A percentile compares a stretch with the other conserved stretches of the same genome.
These are phyloP conservation scores for Hypena proboscidalis DNA, from an alignment of 2,888 invertebrate genomes.

Conservation along the genomic window DNA sequence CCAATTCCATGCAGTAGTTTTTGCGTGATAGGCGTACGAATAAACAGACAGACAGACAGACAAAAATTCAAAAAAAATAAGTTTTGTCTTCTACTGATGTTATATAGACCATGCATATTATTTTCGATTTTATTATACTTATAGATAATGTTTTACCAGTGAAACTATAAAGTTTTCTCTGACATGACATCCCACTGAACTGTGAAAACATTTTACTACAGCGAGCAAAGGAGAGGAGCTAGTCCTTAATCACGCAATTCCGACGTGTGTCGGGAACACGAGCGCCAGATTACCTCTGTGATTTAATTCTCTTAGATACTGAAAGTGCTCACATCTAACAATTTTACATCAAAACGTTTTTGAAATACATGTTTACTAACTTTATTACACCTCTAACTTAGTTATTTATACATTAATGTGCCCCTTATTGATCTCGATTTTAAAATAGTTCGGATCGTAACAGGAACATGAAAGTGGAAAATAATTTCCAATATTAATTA, in stretches of 20 bases:
- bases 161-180: not conserved
- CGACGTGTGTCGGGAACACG: slow-evolving; percentile 50
- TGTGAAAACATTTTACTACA: slow-evolving; percentile 41
- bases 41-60: too few relatives aligned
- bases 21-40: too few relatives aligned
- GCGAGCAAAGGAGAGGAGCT: slow-evolving; percentile 34
- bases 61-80: too few relatives aligned
- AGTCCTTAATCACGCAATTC: slow-evolving; percentile 56
- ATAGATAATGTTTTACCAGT: slow-evolving; percentile 3
- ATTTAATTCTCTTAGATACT: slow-evolving; percentile 35
- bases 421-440: slow-evolving; percentile 20
- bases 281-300: slow-evolving; percentile 46
- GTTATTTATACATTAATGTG: too few relatives aligned
- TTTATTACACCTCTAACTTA: not conserved
- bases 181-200: slow-evolving; percentile 28
- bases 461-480: slow-evolving; percentile 11
- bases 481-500: slow-evolving; percentile 29
- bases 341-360: slow-evolving; percentile 44
- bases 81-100: too few relatives aligned
- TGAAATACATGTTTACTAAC: slow-evolving; percentile 27
- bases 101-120: too few relatives aligned
- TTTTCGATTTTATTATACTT: too few relatives aligned
- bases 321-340: slow-evolving; percentile 45
- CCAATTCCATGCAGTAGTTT: too few relatives aligned
- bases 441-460: slow-evolving; percentile 22